A percentile compares a stretch with the other conserved stretches of the same genome.
phyloP scores from a whole-genome alignment of 2,888 invertebrate genomes.

The Drepanosiphum platanoidis region DNA sequence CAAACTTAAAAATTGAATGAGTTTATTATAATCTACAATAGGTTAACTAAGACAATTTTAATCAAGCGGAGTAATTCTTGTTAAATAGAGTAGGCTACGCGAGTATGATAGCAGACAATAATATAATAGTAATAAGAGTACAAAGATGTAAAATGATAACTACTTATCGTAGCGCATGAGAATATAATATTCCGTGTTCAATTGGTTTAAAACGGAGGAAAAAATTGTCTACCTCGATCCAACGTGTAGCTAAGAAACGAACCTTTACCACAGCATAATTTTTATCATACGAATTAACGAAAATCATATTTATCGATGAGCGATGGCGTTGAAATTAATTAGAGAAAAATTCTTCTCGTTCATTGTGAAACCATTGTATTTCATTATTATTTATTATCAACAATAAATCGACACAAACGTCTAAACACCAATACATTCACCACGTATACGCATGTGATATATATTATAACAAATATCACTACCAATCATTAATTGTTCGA shows the following conservation, averaged over 20 bases:
- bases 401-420: conserved; percentile 11
- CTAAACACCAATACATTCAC: not conserved
- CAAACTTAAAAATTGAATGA: conserved; percentile 15
- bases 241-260: not conserved
- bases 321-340: conserved; percentile 29
- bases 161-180: conserved; percentile 23
- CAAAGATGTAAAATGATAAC: conserved; percentile 46
- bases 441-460: not conserved
- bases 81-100: conserved; percentile 34
- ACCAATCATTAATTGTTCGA: conserved; percentile 10
- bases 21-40: conserved; percentile 31
- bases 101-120: conserved; percentile 17
- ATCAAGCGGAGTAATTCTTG: conserved; percentile 25
- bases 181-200: not conserved
- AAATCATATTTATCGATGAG: not conserved
- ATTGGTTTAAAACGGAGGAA: not conserved
- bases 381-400: conserved; percentile 34
- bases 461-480: conserved; percentile 15
- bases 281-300: not conserved
- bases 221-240: conserved; percentile 19
- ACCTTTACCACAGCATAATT: conserved; percentile 18
- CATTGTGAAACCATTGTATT: conserved; percentile 13
- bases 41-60: conserved; percentile 46
- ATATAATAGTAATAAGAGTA: conserved; percentile 2
- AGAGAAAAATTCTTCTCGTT: conserved; percentile 15